phyloP scores from a whole-genome alignment of 2,888 invertebrate species.

The Podabrus alpinus region DNA sequence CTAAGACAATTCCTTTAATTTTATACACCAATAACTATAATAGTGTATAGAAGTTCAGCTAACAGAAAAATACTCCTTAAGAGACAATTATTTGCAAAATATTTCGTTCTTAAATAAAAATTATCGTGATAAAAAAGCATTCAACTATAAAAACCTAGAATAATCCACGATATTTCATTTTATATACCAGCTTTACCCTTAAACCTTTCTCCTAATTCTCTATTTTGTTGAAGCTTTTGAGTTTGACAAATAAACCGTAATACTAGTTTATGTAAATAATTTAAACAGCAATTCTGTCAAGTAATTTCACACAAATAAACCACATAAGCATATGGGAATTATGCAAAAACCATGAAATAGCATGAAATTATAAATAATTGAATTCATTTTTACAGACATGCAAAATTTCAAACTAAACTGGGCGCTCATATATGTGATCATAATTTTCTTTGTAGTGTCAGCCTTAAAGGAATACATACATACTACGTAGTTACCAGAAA shows the following conservation, averaged over 20 bases:
- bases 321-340: not conserved
- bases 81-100: not conserved
- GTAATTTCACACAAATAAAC: not conserved
- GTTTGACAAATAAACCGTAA: not conserved
- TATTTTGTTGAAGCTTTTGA: not conserved
- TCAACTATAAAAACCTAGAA: not conserved
- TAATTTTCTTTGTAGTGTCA: not conserved
- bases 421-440: no score
- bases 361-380: not conserved
- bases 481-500: no score
- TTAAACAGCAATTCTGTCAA: not conserved
- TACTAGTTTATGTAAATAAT: not conserved
- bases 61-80: not conserved
- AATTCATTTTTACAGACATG: not conserved
- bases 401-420: no score
- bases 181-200: not conserved
- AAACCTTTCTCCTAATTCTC: not conserved
- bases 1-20: constrained; percentile 6
- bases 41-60: not conserved
- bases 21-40: constrained; percentile 4
- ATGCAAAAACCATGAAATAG: not conserved
- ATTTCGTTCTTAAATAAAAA: not conserved
- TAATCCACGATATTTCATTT: not conserved
- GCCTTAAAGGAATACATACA: not conserved
- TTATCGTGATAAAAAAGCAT: not conserved